Evolutionary conservation across 2,797 vertebrate species (phyloP), one percentile per base, ranked within the genome.

Genomic region (Gallinago solitaria): DNA sequence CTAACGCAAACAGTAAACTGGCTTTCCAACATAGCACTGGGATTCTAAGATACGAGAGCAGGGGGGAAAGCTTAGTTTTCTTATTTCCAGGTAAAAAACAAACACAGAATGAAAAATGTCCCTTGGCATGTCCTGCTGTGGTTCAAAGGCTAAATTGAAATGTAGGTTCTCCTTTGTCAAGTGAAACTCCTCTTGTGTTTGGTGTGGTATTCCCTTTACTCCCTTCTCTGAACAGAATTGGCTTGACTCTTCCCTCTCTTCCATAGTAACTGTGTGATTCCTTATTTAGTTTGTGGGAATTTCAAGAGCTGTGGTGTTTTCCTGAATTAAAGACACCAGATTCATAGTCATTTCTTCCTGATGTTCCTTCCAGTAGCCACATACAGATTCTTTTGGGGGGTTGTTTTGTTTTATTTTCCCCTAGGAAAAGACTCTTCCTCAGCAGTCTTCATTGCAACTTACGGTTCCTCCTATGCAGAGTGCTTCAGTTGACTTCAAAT

Each of bases 101-200:
- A 80, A 35, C 35, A 35, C 0, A 0, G 61, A 83, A 81, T 2
- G 3, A 69, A 83, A 83, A 82, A 61, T 9, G 10, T 86, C 47
- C 54, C 30, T 81, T 93, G 65, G 39, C 24, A 6, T 45, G 27
- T 78, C 27, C 33, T 90, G 61, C 48, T 5, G 12, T 59, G 37
- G 41, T 95, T 90, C 57, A 81, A 77, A 75, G 41, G 59, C 76
- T 88, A 65, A 91, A 90, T 15, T 83, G 59, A 90, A 93, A 91
- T 84, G 67, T 65, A 71, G 54, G 32, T 93, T 86, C 77, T 88
- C 60, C 33, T 87, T 71, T 15, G 19, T 88, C 85, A 88, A 90
- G 94, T 87, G 63, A 73, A 88, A 88, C 81, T 86, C 69, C 33
- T 67, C 47, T 75, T 90, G 65, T 2, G 1, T 79, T 92, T 95